phyloP scores from a whole-genome alignment of 2,113 vertebrate species.

The Zingel zingel region DNA sequence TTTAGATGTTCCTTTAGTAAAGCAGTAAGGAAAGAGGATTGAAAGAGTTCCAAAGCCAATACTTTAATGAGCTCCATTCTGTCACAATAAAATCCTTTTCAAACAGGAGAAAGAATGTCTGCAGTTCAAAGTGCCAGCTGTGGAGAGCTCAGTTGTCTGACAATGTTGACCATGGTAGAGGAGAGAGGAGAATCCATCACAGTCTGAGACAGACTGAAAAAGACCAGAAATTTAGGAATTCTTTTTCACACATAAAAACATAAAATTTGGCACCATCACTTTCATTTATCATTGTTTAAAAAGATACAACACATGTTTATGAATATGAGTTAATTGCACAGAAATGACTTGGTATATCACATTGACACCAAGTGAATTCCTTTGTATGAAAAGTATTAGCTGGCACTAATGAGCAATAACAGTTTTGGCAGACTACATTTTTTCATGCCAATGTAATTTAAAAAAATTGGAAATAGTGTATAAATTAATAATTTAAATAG shows the following conservation, averaged over 20 bases:
- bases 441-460: not conserved
- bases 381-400: not conserved
- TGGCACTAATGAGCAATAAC: not conserved
- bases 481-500: not conserved
- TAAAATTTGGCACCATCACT: not conserved
- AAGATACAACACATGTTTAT: not conserved
- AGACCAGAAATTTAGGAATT: not conserved
- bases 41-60: slow-evolving; percentile 24
- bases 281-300: slow-evolving; percentile 2
- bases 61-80: slow-evolving; percentile 16
- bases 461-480: not conserved
- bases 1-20: not conserved
- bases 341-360: not conserved
- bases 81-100: slow-evolving; percentile 27
- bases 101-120: slow-evolving; percentile 17
- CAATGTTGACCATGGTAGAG: slow-evolving; percentile 14
- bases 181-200: not conserved
- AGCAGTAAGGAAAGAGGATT: slow-evolving; percentile 7
- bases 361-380: not conserved
- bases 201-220: not conserved
- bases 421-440: not conserved
- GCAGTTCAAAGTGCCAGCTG: slow-evolving; percentile 33
- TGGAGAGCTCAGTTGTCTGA: not conserved
- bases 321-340: not conserved
- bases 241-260: not conserved